These are phyloP conservation scores for Automeris io DNA, from an alignment of 2,888 invertebrate genomes.

Conservation along the genomic window DNA sequence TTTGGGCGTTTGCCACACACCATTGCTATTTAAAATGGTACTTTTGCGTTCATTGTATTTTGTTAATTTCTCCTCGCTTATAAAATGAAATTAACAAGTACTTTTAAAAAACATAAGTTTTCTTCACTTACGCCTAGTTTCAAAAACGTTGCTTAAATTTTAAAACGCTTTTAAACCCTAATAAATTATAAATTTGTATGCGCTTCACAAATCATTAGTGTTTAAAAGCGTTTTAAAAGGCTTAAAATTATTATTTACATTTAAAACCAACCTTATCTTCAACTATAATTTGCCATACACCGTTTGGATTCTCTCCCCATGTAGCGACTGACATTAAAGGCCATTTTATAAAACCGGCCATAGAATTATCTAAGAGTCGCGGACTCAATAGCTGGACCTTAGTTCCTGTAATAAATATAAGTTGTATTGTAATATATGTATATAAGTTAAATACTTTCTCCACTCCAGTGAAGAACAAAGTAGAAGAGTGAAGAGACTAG, in stretches of 20 bases:
- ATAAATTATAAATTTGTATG: too few species aligned
- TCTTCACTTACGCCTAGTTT: slow-evolving; percentile 54
- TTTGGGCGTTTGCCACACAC: too few species aligned
- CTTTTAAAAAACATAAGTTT: too few species aligned
- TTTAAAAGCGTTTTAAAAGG: too few species aligned
- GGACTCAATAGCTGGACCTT: slow-evolving; percentile 82
- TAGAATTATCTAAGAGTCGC: slow-evolving; percentile 82
- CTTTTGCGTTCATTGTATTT: too few species aligned
- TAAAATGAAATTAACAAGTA: too few species aligned
- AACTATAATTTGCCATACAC: slow-evolving; percentile 79
- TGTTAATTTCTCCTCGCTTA: too few species aligned
- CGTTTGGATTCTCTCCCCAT: slow-evolving; percentile 91
- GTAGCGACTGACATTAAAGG: slow-evolving; percentile 92
- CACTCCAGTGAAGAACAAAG: slow-evolving; percentile 11
- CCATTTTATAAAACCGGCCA: slow-evolving; percentile 87
- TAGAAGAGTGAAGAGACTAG: background rate
- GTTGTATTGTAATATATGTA: background rate
- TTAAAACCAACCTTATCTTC: slow-evolving; percentile 56
- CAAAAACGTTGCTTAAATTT: too few species aligned
- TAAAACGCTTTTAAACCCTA: too few species aligned
- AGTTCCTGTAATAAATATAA: slow-evolving; percentile 73
- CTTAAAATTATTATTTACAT: background rate
- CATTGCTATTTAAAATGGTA: too few species aligned
- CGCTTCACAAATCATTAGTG: too few species aligned
- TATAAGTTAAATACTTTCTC: slow-evolving; percentile 9